Evolutionary conservation across 2,888 invertebrate genomes (phyloP).

Genomic region (Leucozona laternaria): DNA sequence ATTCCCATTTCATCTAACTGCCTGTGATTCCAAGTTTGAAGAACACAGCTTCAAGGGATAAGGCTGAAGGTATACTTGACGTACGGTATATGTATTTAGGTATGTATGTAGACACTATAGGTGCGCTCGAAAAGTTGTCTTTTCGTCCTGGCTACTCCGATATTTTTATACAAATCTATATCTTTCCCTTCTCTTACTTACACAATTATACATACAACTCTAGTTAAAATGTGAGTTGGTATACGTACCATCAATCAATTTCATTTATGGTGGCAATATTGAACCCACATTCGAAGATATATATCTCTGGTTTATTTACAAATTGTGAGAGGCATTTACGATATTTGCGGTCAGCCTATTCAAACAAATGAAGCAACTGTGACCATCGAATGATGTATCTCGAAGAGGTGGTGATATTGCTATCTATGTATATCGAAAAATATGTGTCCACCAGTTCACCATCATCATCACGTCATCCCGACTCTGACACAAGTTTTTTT

Average conservation of each 20-base stretch:
- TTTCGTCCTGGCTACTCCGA: too few relatives aligned
- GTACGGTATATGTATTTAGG: too few relatives aligned
- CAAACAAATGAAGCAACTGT: slow-evolving; percentile 37
- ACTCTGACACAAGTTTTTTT: not conserved
- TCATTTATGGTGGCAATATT: not conserved
- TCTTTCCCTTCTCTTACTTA: not conserved
- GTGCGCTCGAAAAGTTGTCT: too few relatives aligned
- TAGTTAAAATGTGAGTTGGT: not conserved
- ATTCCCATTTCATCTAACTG: too few relatives aligned
- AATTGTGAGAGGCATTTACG: slow-evolving; percentile 45
- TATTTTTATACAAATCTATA: too few relatives aligned
- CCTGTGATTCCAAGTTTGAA: too few relatives aligned
- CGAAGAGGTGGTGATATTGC: not conserved
- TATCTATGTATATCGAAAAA: not conserved
- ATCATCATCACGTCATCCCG: not conserved
- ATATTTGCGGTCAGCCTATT: slow-evolving; percentile 36
- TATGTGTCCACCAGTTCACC: not conserved
- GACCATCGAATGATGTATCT: not conserved
- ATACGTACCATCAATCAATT: not conserved
- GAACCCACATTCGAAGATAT: not conserved
- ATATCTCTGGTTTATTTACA: slow-evolving; percentile 13
- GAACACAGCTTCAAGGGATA: too few relatives aligned
- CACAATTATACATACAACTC: not conserved
- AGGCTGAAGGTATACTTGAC: too few relatives aligned
- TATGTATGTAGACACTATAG: too few relatives aligned